Evolutionary conservation across 2,888 invertebrate species (phyloP).

Genomic region (Epinotia brunnichana): DNA sequence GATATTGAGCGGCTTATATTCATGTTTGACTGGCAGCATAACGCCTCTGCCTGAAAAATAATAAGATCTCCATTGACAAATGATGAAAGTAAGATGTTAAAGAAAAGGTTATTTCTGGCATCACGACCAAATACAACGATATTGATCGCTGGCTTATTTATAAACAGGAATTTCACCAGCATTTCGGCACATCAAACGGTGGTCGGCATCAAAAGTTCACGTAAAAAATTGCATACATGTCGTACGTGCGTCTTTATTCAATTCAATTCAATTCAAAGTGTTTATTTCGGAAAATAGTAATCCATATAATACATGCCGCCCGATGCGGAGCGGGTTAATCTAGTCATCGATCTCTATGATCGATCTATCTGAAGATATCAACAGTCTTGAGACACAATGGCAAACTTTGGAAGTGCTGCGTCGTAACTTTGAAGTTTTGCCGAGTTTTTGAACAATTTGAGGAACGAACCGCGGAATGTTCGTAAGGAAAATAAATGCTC

Average conservation of each 20-base stretch:
- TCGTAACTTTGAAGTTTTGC: slow-evolving; percentile 15
- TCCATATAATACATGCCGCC: not conserved
- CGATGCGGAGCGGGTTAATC: slow-evolving; percentile 23
- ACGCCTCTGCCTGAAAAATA: no score
- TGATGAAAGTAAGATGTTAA: not conserved
- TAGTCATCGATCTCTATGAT: slow-evolving; percentile 22
- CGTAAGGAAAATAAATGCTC: not conserved
- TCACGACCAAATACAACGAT: slow-evolving; percentile 9
- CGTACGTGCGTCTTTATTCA: not conserved
- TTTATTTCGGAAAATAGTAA: no score
- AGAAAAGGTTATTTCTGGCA: not conserved
- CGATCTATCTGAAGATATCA: slow-evolving; percentile 14
- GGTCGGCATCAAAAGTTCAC: slow-evolving; percentile 3
- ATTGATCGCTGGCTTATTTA: not conserved
- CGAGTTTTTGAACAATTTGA: slow-evolving; percentile 3
- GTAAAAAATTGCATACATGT: slow-evolving; percentile 17
- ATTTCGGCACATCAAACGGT: slow-evolving; percentile 13
- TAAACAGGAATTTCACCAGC: not conserved
- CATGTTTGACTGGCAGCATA: no score
- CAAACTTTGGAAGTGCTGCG: slow-evolving; percentile 3
- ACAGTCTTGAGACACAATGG: not conserved
- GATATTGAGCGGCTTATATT: no score
- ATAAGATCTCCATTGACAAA: no score
- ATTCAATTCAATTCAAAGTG: no score
- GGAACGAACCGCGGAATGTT: not conserved